Conservation (phyloP, 2,797 vertebrate species). For the Siniperca obscura region DNA sequence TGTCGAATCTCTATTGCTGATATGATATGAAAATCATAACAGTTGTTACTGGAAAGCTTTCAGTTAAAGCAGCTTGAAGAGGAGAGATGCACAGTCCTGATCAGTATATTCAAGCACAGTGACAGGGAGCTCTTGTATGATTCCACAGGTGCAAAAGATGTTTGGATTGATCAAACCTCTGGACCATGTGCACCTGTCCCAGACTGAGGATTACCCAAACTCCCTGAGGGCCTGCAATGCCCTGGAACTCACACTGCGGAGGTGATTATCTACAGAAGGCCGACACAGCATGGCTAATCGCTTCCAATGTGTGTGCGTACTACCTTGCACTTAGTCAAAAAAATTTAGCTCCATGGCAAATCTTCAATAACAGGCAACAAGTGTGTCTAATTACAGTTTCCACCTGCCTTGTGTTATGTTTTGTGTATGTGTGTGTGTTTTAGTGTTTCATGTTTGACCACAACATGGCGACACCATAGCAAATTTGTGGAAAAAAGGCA, state of each 20-base stretch:
- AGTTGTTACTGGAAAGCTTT: background rate
- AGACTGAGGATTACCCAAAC: constrained; percentile 29
- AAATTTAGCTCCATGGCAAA: constrained; percentile 11
- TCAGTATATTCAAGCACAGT: background rate
- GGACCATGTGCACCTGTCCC: constrained; percentile 30
- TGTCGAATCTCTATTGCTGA: background rate
- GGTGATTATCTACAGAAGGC: constrained; percentile 37
- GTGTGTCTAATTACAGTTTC: constrained; percentile 33
- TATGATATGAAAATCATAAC: background rate
- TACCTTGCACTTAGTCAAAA: constrained; percentile 11
- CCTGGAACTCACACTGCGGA: constrained; percentile 21
- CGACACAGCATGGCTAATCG: constrained; percentile 43
- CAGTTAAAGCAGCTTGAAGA: background rate
- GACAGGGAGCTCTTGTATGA: constrained; percentile 7
- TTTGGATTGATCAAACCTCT: constrained; percentile 32
- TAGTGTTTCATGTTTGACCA: background rate
- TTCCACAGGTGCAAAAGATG: constrained; percentile 19
- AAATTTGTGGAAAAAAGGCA: constrained; percentile 10
- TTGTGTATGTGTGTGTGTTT: constrained; percentile 3
- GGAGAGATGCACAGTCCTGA: background rate
- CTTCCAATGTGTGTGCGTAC: constrained; percentile 11
- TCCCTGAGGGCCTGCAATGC: constrained; percentile 10
- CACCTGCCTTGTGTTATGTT: constrained; percentile 19
- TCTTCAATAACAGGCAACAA: constrained; percentile 24
- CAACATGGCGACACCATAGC: constrained; percentile 2